These are phyloP conservation scores for Dicerorhinus sumatrensis DNA, from an alignment of 2,113 vertebrate species.

Conservation along the genomic window DNA sequence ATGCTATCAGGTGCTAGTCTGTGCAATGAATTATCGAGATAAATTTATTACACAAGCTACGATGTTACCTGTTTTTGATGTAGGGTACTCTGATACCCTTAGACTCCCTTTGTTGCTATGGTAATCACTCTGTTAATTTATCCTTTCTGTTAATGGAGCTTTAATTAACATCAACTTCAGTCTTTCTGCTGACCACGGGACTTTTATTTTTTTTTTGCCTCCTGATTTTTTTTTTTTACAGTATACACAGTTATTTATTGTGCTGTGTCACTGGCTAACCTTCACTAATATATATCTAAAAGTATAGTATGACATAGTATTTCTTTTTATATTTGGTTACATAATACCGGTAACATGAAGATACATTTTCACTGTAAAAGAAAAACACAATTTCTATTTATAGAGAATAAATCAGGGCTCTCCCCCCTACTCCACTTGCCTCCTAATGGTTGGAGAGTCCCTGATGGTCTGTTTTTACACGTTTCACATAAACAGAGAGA, in stretches of 20 bases:
- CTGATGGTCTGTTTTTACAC: neutral
- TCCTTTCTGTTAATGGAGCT: neutral
- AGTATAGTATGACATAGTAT: neutral
- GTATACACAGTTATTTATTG: neutral
- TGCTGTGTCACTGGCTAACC: neutral
- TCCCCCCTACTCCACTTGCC: rapidly evolving
- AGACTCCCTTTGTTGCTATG: neutral
- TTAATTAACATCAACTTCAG: neutral
- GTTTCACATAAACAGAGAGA: neutral
- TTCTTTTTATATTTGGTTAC: neutral
- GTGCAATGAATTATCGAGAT: too few relatives aligned
- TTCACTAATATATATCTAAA: neutral
- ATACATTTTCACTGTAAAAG: neutral
- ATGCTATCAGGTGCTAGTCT: neutral
- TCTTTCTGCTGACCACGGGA: neutral
- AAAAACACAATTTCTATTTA: neutral
- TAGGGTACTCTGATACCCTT: neutral
- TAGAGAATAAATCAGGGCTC: neutral
- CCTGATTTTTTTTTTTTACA: neutral
- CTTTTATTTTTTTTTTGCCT: neutral
- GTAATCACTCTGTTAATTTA: neutral
- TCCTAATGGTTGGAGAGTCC: neutral
- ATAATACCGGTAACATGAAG: neutral
- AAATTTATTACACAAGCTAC: rapidly evolving
- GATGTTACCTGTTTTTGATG: neutral